Evolutionary conservation across 2,113 vertebrate genomes (phyloP), one percentile per base, ranked within the genome.

Genomic region (Podarcis raffonei): DNA sequence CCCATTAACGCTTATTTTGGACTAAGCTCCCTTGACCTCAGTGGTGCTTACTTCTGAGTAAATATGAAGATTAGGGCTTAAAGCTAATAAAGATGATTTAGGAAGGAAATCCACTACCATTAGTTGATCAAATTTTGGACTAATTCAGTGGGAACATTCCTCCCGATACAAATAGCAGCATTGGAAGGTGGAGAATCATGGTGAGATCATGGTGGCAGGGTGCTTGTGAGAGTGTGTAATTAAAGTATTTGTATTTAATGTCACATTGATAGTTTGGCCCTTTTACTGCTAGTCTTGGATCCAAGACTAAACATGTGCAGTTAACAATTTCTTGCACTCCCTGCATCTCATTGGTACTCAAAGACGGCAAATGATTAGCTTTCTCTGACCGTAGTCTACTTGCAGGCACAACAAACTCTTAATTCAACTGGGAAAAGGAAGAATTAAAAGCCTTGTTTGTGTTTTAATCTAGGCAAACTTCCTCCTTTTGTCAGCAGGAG

Each of bases 351-450:
- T 16, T 2, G 13, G 78, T 3, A 8, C 0, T 80, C 25, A 68
- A 32, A 80, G 11, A 66, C 74, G 6, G 57, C 11, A 85, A 86
- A 68, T 83, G 82, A 81, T 48, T 5, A 83, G 32, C 25, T 88
- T 39, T 74, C 0, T 0, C 75, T 72, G 53, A n/a, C 66, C 74
- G 8, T 48, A 48, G 42, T 8, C 48, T 72, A 57, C 79, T 57
- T 83, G 3, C 7, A 77, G 22, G n/a, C 66, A 1, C 16, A 84
- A 72, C 3, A 5, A 65, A 5, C n/a, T 75, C 18, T 25, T 77
- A 30, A 74, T 35, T 72, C 76, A 87, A 42, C 11, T 27, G 35
- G n/a, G 32, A 74, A 81, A 90, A 86, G 25, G 53, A 91, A 84
- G 42, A 82, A 90, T 87, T 84, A 86, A 57, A 68, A 23, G 11